Base-by-base conservation (phyloP, 2,888 invertebrate genomes). In the Polyommatus icarus region DNA sequence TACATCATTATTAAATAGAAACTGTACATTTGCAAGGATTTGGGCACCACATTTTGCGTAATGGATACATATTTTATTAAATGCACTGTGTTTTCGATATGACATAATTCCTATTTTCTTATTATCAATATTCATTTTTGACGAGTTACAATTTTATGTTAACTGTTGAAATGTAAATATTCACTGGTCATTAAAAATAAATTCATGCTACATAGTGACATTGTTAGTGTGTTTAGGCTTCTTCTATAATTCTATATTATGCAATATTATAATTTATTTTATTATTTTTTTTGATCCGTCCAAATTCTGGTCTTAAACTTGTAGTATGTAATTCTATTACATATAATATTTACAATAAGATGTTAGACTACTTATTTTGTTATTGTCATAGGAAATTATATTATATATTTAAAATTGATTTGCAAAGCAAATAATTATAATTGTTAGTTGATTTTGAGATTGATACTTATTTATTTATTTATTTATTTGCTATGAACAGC, bases 261-360 rank as follows among this genome's bases (percentile, higher is more conserved):
- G 54, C 18, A 54, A 24, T 54, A 75, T 5, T 46, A 67, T 79
- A 71, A 79, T 75, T 80, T 76, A 77, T 76, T 79, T 79, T 82
- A 82, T 80, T 82, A 81, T 82, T 82, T 82, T 80, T 82, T 84
- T 84, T 82, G 83, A 82, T 90, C 91, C 90, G 90, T 91, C 90
- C 91, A 89, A 87, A 85, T 84, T 90, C 90, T 91, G 91, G 91
- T 91, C 91, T 67, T 80, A 71, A 79, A 61, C 67, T 54, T 78
- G 36, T 79, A 76, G 76, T 76, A 79, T 78, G 76, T 78, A 71
- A 78, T 77, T 54, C 72, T 59, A 57, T 77, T 36, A 15, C 7
- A 36, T 36, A 6, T 32, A 40, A 76, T 57, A 73, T 77, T 59
- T 73, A 40, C 72, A 73, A 40, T 72, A 40, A 77, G 57, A 77